These are phyloP conservation scores for Hyperoodon ampullatus DNA, from an alignment of 2,113 vertebrate genomes.

Conservation along the genomic window DNA sequence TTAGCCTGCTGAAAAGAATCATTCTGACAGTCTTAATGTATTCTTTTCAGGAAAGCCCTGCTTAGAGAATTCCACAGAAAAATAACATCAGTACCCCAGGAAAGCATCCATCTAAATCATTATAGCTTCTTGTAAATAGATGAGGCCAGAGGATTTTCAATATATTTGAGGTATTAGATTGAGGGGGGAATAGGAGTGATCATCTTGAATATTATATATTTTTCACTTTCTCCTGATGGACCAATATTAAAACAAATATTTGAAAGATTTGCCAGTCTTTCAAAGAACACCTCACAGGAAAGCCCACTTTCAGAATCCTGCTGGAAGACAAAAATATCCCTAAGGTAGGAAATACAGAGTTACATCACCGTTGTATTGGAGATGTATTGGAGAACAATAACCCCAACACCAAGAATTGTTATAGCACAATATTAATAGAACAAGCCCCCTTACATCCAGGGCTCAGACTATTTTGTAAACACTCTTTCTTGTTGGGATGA, in stretches of 20 bases:
- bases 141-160: constrained; percentile 67
- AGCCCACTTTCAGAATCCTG: constrained; percentile 20
- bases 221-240: constrained; percentile 27
- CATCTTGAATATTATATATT: constrained; percentile 50
- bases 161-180: constrained; percentile 72
- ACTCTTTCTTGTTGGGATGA: neutral
- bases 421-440: neutral
- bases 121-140: constrained; percentile 76
- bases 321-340: constrained; percentile 47
- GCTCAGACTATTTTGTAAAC: neutral
- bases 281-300: constrained; percentile 23
- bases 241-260: constrained; percentile 75
- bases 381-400: neutral
- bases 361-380: neutral
- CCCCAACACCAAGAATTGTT: neutral
- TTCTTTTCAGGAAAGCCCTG: constrained; percentile 80
- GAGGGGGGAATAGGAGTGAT: neutral
- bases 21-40: constrained; percentile 80
- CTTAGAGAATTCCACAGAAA: constrained; percentile 75
- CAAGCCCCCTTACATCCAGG: neutral
- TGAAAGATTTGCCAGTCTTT: constrained; percentile 59
- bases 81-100: constrained; percentile 72
- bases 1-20: constrained; percentile 80
- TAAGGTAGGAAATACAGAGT: constrained; percentile 13
- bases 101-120: constrained; percentile 69